phyloP scores from a whole-genome alignment of 2,113 vertebrate species.

The Cinclus cinclus region DNA sequence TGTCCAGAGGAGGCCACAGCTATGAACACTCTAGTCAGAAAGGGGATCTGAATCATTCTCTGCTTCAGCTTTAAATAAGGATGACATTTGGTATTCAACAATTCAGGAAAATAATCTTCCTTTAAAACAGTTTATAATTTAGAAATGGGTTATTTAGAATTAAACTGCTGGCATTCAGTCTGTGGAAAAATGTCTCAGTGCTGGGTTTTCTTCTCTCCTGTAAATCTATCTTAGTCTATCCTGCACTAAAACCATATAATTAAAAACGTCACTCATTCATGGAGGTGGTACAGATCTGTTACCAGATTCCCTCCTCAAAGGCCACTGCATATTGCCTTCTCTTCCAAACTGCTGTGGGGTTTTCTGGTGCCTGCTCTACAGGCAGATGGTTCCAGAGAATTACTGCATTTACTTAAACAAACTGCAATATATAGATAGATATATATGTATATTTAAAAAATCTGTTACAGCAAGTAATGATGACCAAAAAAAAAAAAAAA shows the following conservation, averaged over 20 bases:
- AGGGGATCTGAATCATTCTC: background rate
- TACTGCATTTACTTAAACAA: conserved; percentile 42
- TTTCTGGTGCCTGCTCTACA: background rate
- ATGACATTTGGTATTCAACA: background rate
- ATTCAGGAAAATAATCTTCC: background rate
- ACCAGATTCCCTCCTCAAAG: background rate
- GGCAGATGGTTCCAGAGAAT: conserved; percentile 4
- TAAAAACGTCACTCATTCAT: background rate
- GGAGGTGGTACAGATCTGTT: background rate
- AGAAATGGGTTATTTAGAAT: background rate
- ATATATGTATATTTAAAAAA: background rate
- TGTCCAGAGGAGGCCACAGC: background rate
- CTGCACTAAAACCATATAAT: background rate
- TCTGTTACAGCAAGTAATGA: conserved; percentile 4
- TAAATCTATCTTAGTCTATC: conserved; percentile 8
- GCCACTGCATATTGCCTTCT: background rate
- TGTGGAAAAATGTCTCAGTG: background rate
- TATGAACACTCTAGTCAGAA: background rate
- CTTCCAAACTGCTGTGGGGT: background rate
- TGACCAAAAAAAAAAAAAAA: background rate
- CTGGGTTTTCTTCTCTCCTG: background rate
- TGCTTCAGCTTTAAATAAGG: background rate
- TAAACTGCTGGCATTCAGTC: background rate
- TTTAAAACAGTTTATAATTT: background rate
- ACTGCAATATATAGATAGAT: background rate